A percentile compares a stretch with the other conserved stretches of the same genome.
These are phyloP conservation scores for Ectropis crepuscularia DNA, from an alignment of 2,888 invertebrate genomes.

Conservation along the genomic window DNA sequence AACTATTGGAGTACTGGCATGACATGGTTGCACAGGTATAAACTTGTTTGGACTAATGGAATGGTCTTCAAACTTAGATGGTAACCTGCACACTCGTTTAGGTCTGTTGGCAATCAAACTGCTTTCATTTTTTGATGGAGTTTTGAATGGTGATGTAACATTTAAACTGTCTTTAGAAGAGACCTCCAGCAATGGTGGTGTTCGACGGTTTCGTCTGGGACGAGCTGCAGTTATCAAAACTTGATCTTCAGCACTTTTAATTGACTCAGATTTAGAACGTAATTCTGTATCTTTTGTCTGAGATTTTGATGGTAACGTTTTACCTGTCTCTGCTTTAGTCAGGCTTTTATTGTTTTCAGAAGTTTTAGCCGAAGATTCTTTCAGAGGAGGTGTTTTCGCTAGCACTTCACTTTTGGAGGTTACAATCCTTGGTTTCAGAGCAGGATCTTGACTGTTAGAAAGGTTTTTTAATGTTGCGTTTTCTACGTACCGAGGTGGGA, in stretches of 20 bases:
- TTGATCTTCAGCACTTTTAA: constrained; percentile 9
- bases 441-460: constrained; percentile 48
- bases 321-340: neutral
- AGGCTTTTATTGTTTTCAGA: neutral
- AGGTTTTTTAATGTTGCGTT: constrained; percentile 53
- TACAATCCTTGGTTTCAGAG: constrained; percentile 12
- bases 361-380: neutral
- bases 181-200: constrained; percentile 23
- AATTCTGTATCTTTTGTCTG: constrained; percentile 28
- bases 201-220: constrained; percentile 19
- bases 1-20: constrained; percentile 69
- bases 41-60: constrained; percentile 68
- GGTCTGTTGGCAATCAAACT: constrained; percentile 61
- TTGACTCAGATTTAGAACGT: neutral
- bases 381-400: neutral
- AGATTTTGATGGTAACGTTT: constrained; percentile 11
- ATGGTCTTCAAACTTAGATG: constrained; percentile 70
- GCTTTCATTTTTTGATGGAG: constrained; percentile 53
- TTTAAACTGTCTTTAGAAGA: constrained; percentile 16
- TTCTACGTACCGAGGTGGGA: constrained; percentile 62
- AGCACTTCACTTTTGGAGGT: constrained; percentile 10
- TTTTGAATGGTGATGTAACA: constrained; percentile 53
- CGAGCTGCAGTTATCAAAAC: constrained; percentile 14
- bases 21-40: constrained; percentile 62
- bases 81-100: constrained; percentile 66